Evolutionary conservation across 2,797 vertebrate species (phyloP).

Genomic region (Hylomyscus alleni): DNA sequence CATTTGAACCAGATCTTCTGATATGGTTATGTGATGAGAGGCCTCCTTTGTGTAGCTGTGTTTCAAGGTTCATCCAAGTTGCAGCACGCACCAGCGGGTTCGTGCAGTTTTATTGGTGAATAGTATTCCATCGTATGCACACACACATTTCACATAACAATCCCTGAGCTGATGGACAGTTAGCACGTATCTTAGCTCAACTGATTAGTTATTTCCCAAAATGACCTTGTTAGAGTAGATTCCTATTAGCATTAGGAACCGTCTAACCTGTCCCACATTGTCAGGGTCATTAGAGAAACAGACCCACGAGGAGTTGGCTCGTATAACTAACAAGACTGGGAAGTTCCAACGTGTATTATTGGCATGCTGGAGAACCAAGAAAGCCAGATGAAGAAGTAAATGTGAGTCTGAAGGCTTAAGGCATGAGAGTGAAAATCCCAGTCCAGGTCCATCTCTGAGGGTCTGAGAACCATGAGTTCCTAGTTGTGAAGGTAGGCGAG

Average conservation of each 20-base stretch:
- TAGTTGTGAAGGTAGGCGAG: not conserved
- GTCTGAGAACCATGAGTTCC: not conserved
- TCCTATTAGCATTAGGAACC: not conserved
- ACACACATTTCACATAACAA: not conserved
- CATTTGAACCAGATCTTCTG: not conserved
- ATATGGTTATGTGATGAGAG: not conserved
- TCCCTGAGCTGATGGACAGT: not conserved
- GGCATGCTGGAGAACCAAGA: not conserved
- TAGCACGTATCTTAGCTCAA: not conserved
- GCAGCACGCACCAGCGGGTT: not conserved
- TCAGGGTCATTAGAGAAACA: not conserved
- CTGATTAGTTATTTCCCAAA: constrained; percentile 30
- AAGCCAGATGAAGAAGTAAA: not conserved
- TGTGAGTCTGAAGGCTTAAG: not conserved
- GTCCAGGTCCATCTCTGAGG: not conserved
- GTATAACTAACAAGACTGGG: not conserved
- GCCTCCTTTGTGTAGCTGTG: constrained; percentile 2
- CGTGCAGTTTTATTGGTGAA: not conserved
- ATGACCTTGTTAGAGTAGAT: not conserved
- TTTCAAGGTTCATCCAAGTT: constrained; percentile 24
- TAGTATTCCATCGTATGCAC: not conserved
- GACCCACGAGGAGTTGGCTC: not conserved
- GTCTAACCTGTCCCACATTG: not conserved
- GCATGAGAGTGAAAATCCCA: not conserved
- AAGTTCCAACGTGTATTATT: not conserved